Conservation (phyloP, 2,888 invertebrate species). For the Amphimallon solstitiale region DNA sequence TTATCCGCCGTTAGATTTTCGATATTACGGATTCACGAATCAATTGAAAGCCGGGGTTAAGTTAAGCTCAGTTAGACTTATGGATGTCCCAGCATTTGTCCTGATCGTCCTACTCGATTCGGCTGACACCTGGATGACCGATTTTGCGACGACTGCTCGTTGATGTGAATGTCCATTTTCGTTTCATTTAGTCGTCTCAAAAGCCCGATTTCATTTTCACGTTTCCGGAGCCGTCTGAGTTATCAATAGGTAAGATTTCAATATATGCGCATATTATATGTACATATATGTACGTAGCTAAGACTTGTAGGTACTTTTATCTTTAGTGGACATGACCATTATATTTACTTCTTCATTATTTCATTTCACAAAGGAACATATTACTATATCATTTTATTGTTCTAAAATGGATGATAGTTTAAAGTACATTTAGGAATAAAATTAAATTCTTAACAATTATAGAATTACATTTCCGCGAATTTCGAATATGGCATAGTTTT, state of each 20-base stretch:
- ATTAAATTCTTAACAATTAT: too few species aligned
- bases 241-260: slow-evolving; percentile 8
- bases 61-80: slow-evolving; percentile 54
- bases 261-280: slow-evolving; percentile 22
- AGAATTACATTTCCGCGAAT: too few species aligned
- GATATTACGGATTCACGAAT: slow-evolving; percentile 45
- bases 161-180: slow-evolving; percentile 35
- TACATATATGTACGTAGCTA: not conserved
- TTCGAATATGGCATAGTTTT: too few species aligned
- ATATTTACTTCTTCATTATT: too few species aligned
- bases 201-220: slow-evolving; percentile 31
- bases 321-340: not conserved
- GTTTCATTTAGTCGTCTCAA: slow-evolving; percentile 20
- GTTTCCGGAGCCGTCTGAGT: not conserved
- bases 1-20: slow-evolving; percentile 18
- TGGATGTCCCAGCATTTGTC: slow-evolving; percentile 57
- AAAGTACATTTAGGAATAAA: too few species aligned
- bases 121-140: slow-evolving; percentile 51
- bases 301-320: not conserved
- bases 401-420: too few species aligned
- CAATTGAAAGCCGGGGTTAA: slow-evolving; percentile 51
- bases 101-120: slow-evolving; percentile 43
- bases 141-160: slow-evolving; percentile 42
- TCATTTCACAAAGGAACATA: too few species aligned
- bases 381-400: too few species aligned